A percentile compares a stretch with the other conserved stretches of the same genome.
Conservation (phyloP, 2,797 vertebrate species). For the Muraenolepis orangiensis region DNA sequence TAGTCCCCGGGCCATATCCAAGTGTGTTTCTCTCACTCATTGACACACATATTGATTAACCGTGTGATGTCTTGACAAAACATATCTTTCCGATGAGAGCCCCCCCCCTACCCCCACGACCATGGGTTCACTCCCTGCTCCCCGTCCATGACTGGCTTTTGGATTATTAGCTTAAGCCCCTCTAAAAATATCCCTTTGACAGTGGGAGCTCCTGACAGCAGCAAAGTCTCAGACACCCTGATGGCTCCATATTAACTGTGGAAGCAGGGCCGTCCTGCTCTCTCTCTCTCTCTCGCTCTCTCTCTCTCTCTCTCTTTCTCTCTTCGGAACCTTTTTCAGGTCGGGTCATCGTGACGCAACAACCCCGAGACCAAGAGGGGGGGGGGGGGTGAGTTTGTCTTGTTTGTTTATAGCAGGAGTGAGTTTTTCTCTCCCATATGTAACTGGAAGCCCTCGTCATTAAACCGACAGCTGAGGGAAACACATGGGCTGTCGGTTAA, state of each 20-base stretch:
- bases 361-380: too few species aligned
- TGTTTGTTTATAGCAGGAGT: conserved; percentile 37
- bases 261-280: conserved; percentile 46
- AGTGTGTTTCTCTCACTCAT: not conserved
- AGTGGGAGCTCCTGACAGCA: conserved; percentile 71
- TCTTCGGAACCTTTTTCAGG: too few species aligned
- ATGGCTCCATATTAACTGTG: conserved; percentile 67
- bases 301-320: too few species aligned
- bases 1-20: not conserved
- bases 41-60: not conserved
- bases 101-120: not conserved
- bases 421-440: conserved; percentile 67
- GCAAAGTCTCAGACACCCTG: conserved; percentile 71
- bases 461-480: conserved; percentile 66
- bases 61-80: not conserved
- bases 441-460: conserved; percentile 63
- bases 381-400: conserved; percentile 40
- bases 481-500: conserved; percentile 58
- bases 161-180: conserved; percentile 77
- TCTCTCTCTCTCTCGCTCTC: conserved; percentile 57
- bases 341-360: not conserved
- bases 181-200: conserved; percentile 76
- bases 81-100: not conserved
- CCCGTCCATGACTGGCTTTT: conserved; percentile 50
- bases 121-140: not conserved